These are phyloP conservation scores for Thaleichthys pacificus DNA, from an alignment of 2,797 vertebrate species.

Conservation along the genomic window DNA sequence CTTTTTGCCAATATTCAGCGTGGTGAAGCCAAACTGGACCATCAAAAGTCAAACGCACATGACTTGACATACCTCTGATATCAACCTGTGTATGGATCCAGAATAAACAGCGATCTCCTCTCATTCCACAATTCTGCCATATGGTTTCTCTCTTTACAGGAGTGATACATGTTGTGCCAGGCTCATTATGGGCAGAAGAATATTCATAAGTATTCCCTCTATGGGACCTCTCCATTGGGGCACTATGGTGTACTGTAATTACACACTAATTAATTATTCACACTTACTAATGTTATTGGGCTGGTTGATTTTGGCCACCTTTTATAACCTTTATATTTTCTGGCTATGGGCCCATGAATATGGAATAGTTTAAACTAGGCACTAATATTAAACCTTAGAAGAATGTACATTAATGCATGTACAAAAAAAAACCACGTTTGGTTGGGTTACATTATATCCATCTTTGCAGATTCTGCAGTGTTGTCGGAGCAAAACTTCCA, in stretches of 20 bases:
- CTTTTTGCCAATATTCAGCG: constrained; percentile 34
- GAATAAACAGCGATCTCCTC: constrained; percentile 52
- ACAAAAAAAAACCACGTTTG: neutral
- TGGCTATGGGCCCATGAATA: constrained; percentile 22
- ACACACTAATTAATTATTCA: constrained; percentile 58
- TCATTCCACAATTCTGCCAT: constrained; percentile 48
- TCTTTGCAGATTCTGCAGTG: neutral
- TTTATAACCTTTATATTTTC: constrained; percentile 35
- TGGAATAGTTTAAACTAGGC: neutral
- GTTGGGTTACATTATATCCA: neutral
- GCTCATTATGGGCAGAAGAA: constrained; percentile 48
- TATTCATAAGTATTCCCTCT: constrained; percentile 20
- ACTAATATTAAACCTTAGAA: constrained; percentile 12
- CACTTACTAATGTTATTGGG: constrained; percentile 50
- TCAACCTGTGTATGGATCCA: constrained; percentile 23
- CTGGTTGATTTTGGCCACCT: constrained; percentile 39
- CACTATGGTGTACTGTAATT: constrained; percentile 46
- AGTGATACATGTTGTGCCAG: constrained; percentile 49
- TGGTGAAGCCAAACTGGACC: constrained; percentile 12
- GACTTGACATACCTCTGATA: constrained; percentile 49
- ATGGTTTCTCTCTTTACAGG: constrained; percentile 51
- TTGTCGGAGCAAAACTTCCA: neutral
- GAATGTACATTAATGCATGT: neutral
- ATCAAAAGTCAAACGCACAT: constrained; percentile 59
- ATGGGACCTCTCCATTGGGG: constrained; percentile 10